Evolutionary conservation across 1,140 invertebrate genomes (phyloP), one percentile per base, ranked within the genome.

Genomic region (Diorhabda sublineata): DNA sequence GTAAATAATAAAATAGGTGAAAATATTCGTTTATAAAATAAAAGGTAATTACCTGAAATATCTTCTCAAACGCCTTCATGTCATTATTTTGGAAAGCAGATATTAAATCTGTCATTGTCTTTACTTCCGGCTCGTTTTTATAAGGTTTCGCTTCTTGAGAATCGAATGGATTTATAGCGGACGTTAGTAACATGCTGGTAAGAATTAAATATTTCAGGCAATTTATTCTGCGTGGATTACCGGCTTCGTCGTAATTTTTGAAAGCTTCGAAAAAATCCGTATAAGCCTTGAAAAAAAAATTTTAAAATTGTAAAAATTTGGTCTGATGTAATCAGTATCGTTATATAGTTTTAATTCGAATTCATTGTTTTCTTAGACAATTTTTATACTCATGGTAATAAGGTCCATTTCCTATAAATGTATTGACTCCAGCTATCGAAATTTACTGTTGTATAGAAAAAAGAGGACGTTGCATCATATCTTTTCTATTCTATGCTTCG

Each of bases 211-310:
- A 99, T 82, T 99, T 99, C n/a, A 99, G 83, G 81, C 97, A 99
- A 0, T 95, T 98, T 9, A 96, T 98, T 73, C 98, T 85, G 68
- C 97, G 85, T 52, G 95, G 95, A 73, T 93, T 98, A 8, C 98
- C 97, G 47, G 96, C 98, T 83, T 99, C 97, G 86, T 99, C 98
- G 81, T 99, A 99, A 82, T 99, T 99, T 84, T 99, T 99, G 81
- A 99, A 99, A 2, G 98, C 98, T 83, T 99, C 97, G 83, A 99
- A 99, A 83, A 99, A 99, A 79, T 99, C 97, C 3, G 95, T 98
- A 81, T 99, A 97, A 4, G 98, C 97, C 82, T 97, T 52, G 11
- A 52, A 52, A 52, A 2, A 52, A 8, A 52, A 3, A 8, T 52
- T 52, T 26, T 26, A 26, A 26, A 26, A 26, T 26, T 1, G 26